Evolutionary conservation across 2,888 invertebrate genomes (phyloP), one percentile per base, ranked within the genome.

Genomic region (Erpobdella octoculata): DNA sequence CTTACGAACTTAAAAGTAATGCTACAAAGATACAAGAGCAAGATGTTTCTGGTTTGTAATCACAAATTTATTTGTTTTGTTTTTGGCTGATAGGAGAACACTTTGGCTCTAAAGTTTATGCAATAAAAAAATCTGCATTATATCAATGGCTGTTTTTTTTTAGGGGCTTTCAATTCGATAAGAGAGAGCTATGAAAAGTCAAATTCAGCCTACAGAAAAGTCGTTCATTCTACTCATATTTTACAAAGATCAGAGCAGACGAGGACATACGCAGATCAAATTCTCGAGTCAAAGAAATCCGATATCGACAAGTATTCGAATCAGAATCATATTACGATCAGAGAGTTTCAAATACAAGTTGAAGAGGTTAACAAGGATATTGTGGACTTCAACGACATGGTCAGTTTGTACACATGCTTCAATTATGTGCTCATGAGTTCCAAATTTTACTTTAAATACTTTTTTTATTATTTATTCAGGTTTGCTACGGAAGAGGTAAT

Each of bases 11-110:
- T 71, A 90, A 90, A 78, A 89, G 89, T 74, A 92, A 93, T 79
- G 94, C 94, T 18, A 94, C 92, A 0, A 89, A 90, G 80, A 85
- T 96, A 74, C 94, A 95, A 84, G 95, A 95, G 85, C 91, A 91
- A 3, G 93, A 96, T 82, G 90, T 95, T 68, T 93, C 93, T 85
- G 96, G 93, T 78, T 75, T 48, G 72, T 18, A 53, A 15, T 8
- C 53, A 53, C 21, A 18, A 53, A n/a, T n/a, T 46, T 18, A n/a
- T 46, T 1, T 21, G 2, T 46, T 46, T 46, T n/a, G n/a, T n/a
- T n/a, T n/a, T n/a, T n/a, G n/a, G n/a, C n/a, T n/a, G n/a, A n/a
- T n/a, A n/a, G n/a, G n/a, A n/a, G n/a, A n/a, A n/a, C n/a, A n/a
- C n/a, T n/a, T n/a, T n/a, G n/a, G n/a, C 2, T 18, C 46, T 5